phyloP scores from a whole-genome alignment of 53 echinoderm and acorn worm species.

The Crossaster papposus region DNA sequence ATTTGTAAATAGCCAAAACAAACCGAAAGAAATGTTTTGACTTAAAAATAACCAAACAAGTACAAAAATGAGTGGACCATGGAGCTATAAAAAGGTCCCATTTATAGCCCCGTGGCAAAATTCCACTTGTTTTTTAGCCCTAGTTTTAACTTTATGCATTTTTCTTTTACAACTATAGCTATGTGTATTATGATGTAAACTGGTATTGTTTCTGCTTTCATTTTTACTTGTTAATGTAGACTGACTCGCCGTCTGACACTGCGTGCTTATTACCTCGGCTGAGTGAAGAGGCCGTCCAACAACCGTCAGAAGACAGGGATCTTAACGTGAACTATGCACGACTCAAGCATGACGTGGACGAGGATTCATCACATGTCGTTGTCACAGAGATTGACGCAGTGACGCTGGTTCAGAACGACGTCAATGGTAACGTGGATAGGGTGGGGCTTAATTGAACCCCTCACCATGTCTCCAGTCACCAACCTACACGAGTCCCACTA shows the following conservation, averaged over 20 bases:
- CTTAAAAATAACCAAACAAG: no score
- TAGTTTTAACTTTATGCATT: no score
- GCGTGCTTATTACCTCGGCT: constrained; percentile 30
- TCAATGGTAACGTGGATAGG: constrained; percentile 63
- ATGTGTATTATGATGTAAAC: not conserved
- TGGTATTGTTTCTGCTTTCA: not conserved
- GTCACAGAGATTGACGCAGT: constrained; percentile 43
- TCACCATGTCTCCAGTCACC: not conserved
- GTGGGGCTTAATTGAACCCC: not conserved
- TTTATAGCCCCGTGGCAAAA: no score
- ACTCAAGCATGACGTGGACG: constrained; percentile 75
- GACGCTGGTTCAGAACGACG: constrained; percentile 63
- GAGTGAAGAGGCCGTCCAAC: constrained; percentile 15
- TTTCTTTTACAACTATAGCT: not conserved
- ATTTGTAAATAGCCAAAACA: no score
- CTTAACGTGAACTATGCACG: constrained; percentile 82
- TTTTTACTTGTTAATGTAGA: not conserved
- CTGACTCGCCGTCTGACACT: constrained; percentile 35
- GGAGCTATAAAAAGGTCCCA: no score
- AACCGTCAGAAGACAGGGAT: constrained; percentile 43
- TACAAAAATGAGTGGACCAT: no score
- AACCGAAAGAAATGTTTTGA: no score
- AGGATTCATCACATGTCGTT: constrained; percentile 54
- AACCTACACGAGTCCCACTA: constrained; percentile 47
- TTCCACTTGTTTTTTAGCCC: no score